phyloP scores from a whole-genome alignment of 2,797 vertebrate species.

The Chrosomus eos region DNA sequence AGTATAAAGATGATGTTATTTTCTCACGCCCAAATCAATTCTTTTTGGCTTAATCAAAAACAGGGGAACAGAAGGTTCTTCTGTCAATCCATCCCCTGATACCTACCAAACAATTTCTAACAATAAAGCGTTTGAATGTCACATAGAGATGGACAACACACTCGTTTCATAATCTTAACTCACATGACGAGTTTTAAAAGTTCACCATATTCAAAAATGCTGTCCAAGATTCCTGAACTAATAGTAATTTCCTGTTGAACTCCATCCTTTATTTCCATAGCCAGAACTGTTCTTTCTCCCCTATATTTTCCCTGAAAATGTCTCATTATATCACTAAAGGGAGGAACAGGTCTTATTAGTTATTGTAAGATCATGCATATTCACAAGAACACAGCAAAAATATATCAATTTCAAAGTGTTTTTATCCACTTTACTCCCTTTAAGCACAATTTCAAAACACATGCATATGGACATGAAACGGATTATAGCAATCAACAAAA shows the following conservation, averaged over 20 bases:
- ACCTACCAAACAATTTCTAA: neutral
- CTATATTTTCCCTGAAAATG: conserved; percentile 34
- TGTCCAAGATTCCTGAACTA: conserved; percentile 61
- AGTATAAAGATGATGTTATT: neutral
- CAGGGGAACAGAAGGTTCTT: neutral
- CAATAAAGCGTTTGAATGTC: conserved; percentile 3
- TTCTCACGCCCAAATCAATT: neutral
- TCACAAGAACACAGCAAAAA: conserved; percentile 30
- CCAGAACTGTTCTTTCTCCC: conserved; percentile 38
- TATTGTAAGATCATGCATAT: conserved; percentile 19
- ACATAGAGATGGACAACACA: neutral
- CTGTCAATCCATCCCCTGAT: neutral
- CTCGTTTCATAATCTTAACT: conserved; percentile 29
- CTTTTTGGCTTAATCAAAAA: conserved; percentile 22
- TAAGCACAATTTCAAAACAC: neutral
- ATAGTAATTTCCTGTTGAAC: conserved; percentile 59
- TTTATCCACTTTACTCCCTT: neutral
- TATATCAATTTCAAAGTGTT: neutral
- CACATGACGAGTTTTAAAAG: conserved; percentile 36
- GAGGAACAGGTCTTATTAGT: neutral
- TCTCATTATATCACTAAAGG: conserved; percentile 20
- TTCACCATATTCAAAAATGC: conserved; percentile 46
- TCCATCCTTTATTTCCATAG: conserved; percentile 45
- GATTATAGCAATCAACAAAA: neutral
- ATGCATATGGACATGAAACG: neutral